Percentiles rank a stretch among this genome's conserved stretches.
phyloP scores from a whole-genome alignment of 2,797 vertebrate genomes.

The Taenioides sp. region DNA sequence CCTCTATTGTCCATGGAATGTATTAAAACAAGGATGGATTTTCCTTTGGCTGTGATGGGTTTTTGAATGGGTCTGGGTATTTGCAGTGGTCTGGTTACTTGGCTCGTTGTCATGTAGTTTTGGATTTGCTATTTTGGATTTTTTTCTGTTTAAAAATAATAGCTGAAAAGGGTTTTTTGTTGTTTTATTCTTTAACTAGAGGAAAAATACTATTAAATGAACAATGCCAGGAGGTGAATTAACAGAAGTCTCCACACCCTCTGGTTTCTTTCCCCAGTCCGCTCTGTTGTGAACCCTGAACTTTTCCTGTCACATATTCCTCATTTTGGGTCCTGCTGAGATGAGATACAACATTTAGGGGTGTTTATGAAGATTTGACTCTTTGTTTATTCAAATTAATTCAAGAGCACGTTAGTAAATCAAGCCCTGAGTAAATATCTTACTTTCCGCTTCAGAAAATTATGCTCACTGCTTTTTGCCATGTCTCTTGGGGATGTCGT shows the following conservation, averaged over 20 bases:
- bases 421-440: background rate
- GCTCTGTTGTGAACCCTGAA: background rate
- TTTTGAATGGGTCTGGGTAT: too few species aligned
- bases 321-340: background rate
- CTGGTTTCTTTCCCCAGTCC: background rate
- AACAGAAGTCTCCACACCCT: background rate
- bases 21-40: too few species aligned
- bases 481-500: background rate
- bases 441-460: background rate
- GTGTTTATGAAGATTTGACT: background rate
- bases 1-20: too few species aligned
- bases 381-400: background rate
- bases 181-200: background rate
- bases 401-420: background rate
- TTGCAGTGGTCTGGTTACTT: background rate
- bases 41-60: too few species aligned
- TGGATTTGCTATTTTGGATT: too few species aligned
- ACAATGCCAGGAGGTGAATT: background rate
- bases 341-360: background rate
- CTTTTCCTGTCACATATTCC: background rate
- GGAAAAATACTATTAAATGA: background rate
- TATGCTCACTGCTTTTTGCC: background rate
- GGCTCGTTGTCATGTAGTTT: background rate
- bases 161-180: background rate
- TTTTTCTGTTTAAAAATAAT: constrained; percentile 1